Evolutionary conservation across 2,797 vertebrate species (phyloP).

Genomic region (Diplodus puntazzo): DNA sequence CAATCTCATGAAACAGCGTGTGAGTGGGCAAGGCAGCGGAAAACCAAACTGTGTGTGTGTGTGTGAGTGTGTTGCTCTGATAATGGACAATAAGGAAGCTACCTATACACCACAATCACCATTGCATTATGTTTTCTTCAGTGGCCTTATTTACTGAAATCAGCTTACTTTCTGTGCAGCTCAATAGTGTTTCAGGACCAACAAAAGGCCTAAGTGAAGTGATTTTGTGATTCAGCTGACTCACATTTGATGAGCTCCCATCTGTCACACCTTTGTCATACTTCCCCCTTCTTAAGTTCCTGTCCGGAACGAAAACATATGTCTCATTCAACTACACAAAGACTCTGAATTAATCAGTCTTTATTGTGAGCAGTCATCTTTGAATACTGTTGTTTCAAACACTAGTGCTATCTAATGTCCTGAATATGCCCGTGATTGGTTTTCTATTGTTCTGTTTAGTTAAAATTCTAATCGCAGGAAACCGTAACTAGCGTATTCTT

Average conservation of each 20-base stretch:
- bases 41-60: not conserved
- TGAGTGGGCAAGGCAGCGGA: not conserved
- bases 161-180: slow-evolving; percentile 65
- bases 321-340: slow-evolving; percentile 45
- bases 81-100: slow-evolving; percentile 53
- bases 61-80: not conserved
- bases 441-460: slow-evolving; percentile 39
- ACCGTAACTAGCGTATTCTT: not conserved
- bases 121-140: slow-evolving; percentile 56
- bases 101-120: slow-evolving; percentile 63
- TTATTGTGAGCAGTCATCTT: slow-evolving; percentile 27
- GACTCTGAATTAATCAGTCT: slow-evolving; percentile 36
- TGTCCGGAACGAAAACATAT: slow-evolving; percentile 26
- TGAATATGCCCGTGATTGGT: slow-evolving; percentile 44
- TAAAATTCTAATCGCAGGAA: slow-evolving; percentile 17
- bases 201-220: slow-evolving; percentile 69
- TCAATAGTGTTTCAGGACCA: slow-evolving; percentile 53
- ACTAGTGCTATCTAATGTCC: slow-evolving; percentile 13
- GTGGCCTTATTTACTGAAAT: slow-evolving; percentile 64
- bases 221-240: slow-evolving; percentile 65
- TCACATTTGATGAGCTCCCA: slow-evolving; percentile 55
- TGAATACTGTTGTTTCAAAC: not conserved
- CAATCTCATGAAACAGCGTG: slow-evolving; percentile 8
- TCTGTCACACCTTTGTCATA: slow-evolving; percentile 67
- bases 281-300: slow-evolving; percentile 19